Conservation (phyloP, 2,888 invertebrate genomes). For the Apocheima hispidaria region DNA sequence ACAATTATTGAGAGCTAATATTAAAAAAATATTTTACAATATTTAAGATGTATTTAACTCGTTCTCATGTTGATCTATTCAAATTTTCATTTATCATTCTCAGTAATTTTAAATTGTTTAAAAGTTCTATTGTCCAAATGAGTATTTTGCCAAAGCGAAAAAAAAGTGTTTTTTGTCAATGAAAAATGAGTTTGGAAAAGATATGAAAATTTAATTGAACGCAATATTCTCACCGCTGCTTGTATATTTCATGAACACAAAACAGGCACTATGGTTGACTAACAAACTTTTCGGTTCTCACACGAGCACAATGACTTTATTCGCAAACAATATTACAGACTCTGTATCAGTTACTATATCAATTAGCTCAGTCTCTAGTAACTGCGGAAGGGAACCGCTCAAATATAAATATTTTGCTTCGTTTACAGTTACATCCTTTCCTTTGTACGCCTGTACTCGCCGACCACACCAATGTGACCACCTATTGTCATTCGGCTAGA, state of each 20-base stretch:
- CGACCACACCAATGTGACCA: constrained; percentile 40
- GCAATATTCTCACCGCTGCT: neutral
- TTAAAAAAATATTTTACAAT: too few species aligned
- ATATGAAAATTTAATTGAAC: neutral
- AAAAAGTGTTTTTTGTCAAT: too few species aligned
- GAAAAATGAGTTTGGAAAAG: neutral
- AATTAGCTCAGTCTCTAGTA: constrained; percentile 26
- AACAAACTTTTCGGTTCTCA: constrained; percentile 20
- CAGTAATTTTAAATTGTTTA: too few species aligned
- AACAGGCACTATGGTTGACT: constrained; percentile 6
- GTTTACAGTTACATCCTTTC: constrained; percentile 62
- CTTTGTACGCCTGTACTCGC: constrained; percentile 52
- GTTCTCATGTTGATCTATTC: too few species aligned
- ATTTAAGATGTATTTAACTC: too few species aligned
- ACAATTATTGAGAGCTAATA: too few species aligned
- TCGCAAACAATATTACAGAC: constrained; percentile 22
- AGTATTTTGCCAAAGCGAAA: too few species aligned
- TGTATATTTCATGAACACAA: neutral
- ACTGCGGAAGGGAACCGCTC: constrained; percentile 36
- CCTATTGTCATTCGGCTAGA: constrained; percentile 39
- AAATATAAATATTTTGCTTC: constrained; percentile 57
- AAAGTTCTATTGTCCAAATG: too few species aligned
- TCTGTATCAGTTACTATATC: constrained; percentile 10
- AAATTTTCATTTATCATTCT: too few species aligned
- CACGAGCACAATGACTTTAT: constrained; percentile 32